Evolutionary conservation across 2,797 vertebrate genomes (phyloP).

Genomic region (Oryzias dopingdopingensis): DNA sequence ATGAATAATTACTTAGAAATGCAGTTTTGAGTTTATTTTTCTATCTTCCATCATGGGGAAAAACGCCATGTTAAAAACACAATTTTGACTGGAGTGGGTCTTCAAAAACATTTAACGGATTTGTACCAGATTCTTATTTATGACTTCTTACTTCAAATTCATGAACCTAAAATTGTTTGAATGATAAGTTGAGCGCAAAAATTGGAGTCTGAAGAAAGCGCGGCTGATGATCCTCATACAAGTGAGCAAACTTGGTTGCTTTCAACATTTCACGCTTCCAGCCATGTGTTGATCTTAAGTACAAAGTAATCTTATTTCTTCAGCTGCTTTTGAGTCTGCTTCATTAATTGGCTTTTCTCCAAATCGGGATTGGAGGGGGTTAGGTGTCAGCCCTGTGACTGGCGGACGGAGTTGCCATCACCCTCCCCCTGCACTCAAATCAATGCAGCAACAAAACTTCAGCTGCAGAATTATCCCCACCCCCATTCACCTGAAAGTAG

Average conservation of each 20-base stretch:
- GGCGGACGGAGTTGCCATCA: constrained; percentile 40
- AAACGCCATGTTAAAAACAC: no score
- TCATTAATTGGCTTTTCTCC: constrained; percentile 67
- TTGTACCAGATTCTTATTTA: no score
- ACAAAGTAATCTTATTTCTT: constrained; percentile 59
- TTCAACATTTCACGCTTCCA: not conserved
- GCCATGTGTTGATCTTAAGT: constrained; percentile 39
- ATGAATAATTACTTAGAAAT: no score
- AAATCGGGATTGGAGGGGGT: constrained; percentile 46
- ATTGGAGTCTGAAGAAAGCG: no score
- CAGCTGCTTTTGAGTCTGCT: constrained; percentile 40
- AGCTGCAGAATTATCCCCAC: constrained; percentile 50
- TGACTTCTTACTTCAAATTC: no score
- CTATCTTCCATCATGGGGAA: no score
- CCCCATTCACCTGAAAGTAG: constrained; percentile 62
- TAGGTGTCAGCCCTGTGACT: constrained; percentile 54
- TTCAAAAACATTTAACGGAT: no score
- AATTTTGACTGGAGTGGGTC: no score
- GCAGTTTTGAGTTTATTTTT: no score
- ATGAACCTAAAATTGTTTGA: no score
- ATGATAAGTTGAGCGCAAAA: no score
- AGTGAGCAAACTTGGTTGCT: constrained; percentile 2
- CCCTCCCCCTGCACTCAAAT: constrained; percentile 36
- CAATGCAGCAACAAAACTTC: constrained; percentile 43
- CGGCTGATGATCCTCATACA: no score